Conservation (phyloP, 2,113 vertebrate genomes). For the Amia ocellicauda region DNA sequence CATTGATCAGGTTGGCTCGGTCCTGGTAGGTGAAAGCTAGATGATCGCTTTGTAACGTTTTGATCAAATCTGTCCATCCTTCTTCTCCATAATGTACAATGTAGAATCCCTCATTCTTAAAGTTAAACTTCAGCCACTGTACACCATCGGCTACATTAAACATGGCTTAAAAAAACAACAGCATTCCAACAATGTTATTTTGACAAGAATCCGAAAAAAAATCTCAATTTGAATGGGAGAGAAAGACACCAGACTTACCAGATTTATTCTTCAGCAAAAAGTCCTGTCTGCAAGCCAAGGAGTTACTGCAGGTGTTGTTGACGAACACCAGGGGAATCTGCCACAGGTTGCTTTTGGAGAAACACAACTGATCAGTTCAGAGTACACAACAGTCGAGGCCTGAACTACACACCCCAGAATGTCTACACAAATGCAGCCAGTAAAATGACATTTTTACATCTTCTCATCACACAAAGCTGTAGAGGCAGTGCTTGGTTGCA, state of each 20-base stretch:
- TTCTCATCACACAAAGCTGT: no score
- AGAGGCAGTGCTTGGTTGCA: no score
- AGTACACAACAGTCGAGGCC: background rate
- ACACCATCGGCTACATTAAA: conserved; percentile 71
- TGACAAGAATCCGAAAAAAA: no score
- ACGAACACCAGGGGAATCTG: conserved; percentile 83
- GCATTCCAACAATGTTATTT: no score
- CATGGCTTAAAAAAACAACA: conserved; percentile 55
- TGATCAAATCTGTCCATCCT: conserved; percentile 69
- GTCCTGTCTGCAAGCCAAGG: conserved; percentile 52
- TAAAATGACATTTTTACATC: no score
- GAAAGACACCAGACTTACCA: no score
- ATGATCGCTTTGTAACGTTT: conserved; percentile 63
- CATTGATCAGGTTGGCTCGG: conserved; percentile 84
- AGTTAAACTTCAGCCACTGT: conserved; percentile 89
- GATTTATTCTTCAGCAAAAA: conserved; percentile 74
- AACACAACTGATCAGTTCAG: conserved; percentile 6
- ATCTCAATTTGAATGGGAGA: background rate
- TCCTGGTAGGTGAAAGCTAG: conserved; percentile 73
- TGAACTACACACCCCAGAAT: no score
- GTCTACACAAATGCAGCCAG: no score
- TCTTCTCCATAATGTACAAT: conserved; percentile 77
- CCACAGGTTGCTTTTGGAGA: conserved; percentile 74
- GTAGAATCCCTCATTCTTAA: conserved; percentile 83
- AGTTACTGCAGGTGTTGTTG: conserved; percentile 68